Evolutionary conservation across 2,113 vertebrate species (phyloP), one percentile per base, ranked within the genome.

Genomic region (Murina feae): DNA sequence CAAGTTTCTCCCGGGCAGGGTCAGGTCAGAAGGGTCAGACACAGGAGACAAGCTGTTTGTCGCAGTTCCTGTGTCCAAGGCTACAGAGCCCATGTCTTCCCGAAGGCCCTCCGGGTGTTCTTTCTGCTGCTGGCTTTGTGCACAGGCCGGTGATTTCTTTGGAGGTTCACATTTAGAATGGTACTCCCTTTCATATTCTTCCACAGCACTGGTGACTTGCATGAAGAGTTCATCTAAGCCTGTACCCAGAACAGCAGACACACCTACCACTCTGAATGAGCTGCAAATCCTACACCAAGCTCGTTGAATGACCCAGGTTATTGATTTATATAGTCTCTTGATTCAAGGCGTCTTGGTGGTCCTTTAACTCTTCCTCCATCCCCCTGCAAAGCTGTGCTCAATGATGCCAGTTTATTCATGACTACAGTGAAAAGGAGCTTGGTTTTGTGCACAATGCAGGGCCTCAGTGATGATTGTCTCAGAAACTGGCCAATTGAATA

Each of bases 341-440:
- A 97, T 99, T 99, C 96, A 99, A 97, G 18, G 99, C 99, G 25
- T 99, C 99, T 95, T 99, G 99, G 96, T 99, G 99, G 44, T 98
- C 98, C 97, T 99, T 99, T 5, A 99, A 99, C 97, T 99, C 99
- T 95, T 99, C 99, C 99, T 99, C 99, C 99, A 99, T 94, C 99
- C 99, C 96, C 99, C 98, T 0, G 99, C 99, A 58, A 99, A 99
- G 96, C 99, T 99, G 98, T 99, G 99, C 94, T 99, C 99, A 16
- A 99, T 99, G 95, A 99, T 99, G 97, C 99, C 99, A 0, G 99
- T 99, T 99, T 99, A 98, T 99, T 99, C 99, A 99, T 99, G 95
- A 98, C 99, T 2, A 99, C 98, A 60, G 99, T 99, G 98, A 99
- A 99, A 90, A 99, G 99, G 28, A 99, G 98, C 96, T 99, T 99